Conservation (phyloP, 2,888 invertebrate genomes). For the Drosophila anomalata region DNA sequence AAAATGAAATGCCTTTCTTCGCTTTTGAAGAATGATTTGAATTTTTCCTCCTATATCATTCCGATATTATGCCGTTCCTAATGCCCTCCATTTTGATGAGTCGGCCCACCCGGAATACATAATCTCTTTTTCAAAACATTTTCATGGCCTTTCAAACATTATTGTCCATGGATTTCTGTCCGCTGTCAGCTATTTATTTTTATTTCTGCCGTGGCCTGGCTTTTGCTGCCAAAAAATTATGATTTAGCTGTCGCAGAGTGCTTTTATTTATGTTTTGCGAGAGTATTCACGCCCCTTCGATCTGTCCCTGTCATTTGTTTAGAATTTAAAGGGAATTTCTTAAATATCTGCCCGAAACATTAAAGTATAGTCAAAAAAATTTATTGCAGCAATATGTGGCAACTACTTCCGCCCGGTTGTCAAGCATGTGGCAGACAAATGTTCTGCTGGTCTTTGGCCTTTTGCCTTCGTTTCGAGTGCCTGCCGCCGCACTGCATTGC, state of each 20-base stretch:
- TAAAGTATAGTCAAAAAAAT: slow-evolving; percentile 38
- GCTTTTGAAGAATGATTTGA: neutral
- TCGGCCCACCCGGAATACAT: slow-evolving; percentile 67
- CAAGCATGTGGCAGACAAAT: slow-evolving; percentile 48
- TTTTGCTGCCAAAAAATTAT: slow-evolving; percentile 41
- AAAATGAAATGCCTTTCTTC: neutral
- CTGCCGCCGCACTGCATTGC: slow-evolving; percentile 63
- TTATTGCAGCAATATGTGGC: slow-evolving; percentile 39
- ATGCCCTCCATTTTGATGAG: slow-evolving; percentile 25
- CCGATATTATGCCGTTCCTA: neutral
- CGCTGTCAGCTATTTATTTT: slow-evolving; percentile 43
- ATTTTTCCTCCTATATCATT: neutral
- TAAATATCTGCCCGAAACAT: slow-evolving; percentile 51
- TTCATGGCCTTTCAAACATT: slow-evolving; percentile 54
- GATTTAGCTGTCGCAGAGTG: slow-evolving; percentile 50
- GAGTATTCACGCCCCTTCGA: slow-evolving; percentile 53
- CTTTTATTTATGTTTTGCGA: slow-evolving; percentile 70
- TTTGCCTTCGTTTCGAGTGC: slow-evolving; percentile 34
- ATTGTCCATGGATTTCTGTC: slow-evolving; percentile 22
- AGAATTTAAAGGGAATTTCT: slow-evolving; percentile 18
- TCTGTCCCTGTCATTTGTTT: slow-evolving; percentile 53
- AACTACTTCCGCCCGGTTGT: slow-evolving; percentile 45
- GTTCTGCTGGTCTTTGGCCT: slow-evolving; percentile 28
- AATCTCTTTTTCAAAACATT: slow-evolving; percentile 48
- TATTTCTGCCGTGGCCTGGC: slow-evolving; percentile 16